Conservation (phyloP, 2,797 vertebrate genomes). For the Cynopterus sphinx region DNA sequence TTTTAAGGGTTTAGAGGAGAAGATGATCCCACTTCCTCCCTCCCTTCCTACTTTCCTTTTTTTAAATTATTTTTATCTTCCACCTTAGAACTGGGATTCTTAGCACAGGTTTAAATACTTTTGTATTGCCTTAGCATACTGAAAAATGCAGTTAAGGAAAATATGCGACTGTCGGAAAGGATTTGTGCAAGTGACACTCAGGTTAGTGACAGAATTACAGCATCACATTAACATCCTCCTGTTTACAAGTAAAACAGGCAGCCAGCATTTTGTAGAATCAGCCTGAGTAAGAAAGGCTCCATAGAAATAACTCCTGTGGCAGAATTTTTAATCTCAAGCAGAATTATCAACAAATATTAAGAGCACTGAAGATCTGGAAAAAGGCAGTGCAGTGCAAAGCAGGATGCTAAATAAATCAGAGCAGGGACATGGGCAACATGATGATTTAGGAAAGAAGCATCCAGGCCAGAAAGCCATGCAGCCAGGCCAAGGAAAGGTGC, state of each 20-base stretch:
- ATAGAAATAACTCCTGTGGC: not conserved
- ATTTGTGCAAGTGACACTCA: not conserved
- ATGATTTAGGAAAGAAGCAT: not conserved
- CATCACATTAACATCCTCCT: accelerated
- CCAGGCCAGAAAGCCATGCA: accelerated
- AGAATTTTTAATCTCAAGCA: not conserved
- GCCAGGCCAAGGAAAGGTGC: not conserved
- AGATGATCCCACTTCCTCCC: not conserved
- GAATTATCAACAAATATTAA: not conserved
- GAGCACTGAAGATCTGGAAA: not conserved
- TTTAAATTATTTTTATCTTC: not conserved
- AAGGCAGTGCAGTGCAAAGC: not conserved
- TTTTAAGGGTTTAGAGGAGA: not conserved
- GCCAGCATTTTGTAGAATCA: not conserved
- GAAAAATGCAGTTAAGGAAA: not conserved
- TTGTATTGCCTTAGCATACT: not conserved
- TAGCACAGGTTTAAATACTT: not conserved
- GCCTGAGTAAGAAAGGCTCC: not conserved
- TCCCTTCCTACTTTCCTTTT: not conserved
- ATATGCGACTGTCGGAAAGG: not conserved
- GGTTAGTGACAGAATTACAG: not conserved
- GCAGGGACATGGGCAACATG: too few relatives aligned
- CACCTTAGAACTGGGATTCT: not conserved
- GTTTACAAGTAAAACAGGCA: not conserved
- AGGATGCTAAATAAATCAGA: not conserved